These are phyloP conservation scores for Bovichtus diacanthus DNA, from an alignment of 2,797 vertebrate genomes.

Conservation along the genomic window DNA sequence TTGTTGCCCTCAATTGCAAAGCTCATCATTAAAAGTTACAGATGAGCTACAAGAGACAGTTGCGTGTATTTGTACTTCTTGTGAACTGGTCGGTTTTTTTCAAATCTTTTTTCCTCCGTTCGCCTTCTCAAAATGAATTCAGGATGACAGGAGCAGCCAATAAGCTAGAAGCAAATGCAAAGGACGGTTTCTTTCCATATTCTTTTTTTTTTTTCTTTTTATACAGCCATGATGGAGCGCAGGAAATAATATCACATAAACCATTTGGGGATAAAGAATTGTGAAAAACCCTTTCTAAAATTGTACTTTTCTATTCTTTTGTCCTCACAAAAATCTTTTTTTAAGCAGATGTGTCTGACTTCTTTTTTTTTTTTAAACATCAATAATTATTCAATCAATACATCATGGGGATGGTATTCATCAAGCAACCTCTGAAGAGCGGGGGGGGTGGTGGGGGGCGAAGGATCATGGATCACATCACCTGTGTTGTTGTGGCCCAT, in stretches of 20 bases:
- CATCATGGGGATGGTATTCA: conserved; percentile 56
- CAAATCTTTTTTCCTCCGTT: not conserved
- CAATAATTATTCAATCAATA: conserved; percentile 61
- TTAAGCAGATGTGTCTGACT: conserved; percentile 28
- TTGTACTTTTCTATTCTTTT: conserved; percentile 25
- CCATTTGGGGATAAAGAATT: conserved; percentile 43
- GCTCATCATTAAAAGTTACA: conserved; percentile 39
- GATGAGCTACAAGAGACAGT: conserved; percentile 35
- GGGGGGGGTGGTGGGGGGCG: not conserved
- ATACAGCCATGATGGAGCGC: conserved; percentile 44
- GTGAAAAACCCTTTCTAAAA: conserved; percentile 43
- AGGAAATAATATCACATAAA: conserved; percentile 43
- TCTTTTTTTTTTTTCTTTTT: not conserved
- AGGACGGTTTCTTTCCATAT: conserved; percentile 54
- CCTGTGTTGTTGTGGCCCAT: conserved; percentile 70
- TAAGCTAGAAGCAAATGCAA: conserved; percentile 70
- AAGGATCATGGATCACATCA: conserved; percentile 71
- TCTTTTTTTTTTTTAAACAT: conserved; percentile 52
- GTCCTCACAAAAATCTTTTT: conserved; percentile 42
- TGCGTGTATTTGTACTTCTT: conserved; percentile 41
- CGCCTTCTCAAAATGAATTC: conserved; percentile 38
- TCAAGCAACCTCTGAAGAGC: conserved; percentile 37
- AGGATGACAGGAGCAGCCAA: conserved; percentile 58
- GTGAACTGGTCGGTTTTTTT: conserved; percentile 19
- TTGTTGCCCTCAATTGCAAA: conserved; percentile 34